phyloP scores from a whole-genome alignment of 2,888 invertebrate species.

The Eurytoma adleriae region DNA sequence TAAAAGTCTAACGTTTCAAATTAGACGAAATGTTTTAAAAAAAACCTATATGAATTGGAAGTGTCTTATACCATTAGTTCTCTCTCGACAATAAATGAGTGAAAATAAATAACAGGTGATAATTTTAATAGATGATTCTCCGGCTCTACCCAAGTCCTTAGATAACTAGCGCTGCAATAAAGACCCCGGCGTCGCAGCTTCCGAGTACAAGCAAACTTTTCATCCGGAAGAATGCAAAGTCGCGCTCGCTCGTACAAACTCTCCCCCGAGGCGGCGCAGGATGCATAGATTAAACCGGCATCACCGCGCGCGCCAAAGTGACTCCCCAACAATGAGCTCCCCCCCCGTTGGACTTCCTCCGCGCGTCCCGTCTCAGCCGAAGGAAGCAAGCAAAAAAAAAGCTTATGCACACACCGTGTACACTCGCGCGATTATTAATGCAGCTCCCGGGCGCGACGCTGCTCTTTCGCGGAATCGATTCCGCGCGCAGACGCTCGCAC shows the following conservation, averaged over 20 bases:
- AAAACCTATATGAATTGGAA: too few relatives aligned
- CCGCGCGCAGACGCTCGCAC: constrained; percentile 30
- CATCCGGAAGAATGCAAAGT: neutral
- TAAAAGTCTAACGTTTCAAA: too few relatives aligned
- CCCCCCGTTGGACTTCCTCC: neutral
- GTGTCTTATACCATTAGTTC: too few relatives aligned
- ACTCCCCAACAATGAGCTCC: constrained; percentile 27
- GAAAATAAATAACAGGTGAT: too few relatives aligned
- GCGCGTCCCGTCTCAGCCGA: neutral
- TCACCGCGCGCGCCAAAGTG: constrained; percentile 23
- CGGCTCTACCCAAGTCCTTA: too few relatives aligned
- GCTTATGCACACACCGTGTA: neutral
- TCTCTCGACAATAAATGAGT: too few relatives aligned
- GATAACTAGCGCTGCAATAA: too few relatives aligned
- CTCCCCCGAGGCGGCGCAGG: constrained; percentile 5
- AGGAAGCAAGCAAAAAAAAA: neutral
- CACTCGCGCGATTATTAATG: constrained; percentile 39
- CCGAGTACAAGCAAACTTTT: neutral
- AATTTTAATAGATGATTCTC: too few relatives aligned
- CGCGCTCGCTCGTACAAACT: neutral
- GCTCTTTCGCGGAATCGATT: constrained; percentile 57
- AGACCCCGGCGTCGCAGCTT: neutral
- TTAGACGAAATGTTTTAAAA: too few relatives aligned
- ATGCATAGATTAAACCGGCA: constrained; percentile 34
- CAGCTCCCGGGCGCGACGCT: constrained; percentile 30